Base-by-base conservation (phyloP, 2,797 vertebrate genomes). In the Ptychobarbus kaznakovi region DNA sequence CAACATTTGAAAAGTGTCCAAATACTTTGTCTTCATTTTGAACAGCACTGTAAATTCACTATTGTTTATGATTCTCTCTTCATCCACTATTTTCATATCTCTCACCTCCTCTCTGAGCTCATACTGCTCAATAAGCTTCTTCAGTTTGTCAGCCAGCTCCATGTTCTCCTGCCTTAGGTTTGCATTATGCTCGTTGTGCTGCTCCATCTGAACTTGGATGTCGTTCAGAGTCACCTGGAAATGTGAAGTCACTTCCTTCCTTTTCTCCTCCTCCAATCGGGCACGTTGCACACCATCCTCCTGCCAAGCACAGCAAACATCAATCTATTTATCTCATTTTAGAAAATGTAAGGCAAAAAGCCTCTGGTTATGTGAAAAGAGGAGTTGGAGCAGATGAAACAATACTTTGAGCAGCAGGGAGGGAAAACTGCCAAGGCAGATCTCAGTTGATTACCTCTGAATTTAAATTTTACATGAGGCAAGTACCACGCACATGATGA, bases 201-300 rank as follows among this genome's bases (percentile, higher is more conserved):
- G 98, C 89, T 99, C 98, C 97, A 99, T 99, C 94, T 99, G 98
- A 35, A 96, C 94, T 94, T 99, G 97, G 94, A 99, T 99, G 92
- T 99, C 97, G 0, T 98, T 97, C 89, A 99, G 95, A 0, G 98
- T 99, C 93, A 97, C 94, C 93, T 99, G 98, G 93, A 99, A 99
- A 90, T 99, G 98, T 0, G 98, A 97, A 0, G 98, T 99, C 92
- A 99, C 97, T 90, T 99, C 98, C 91, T 98, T 99, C 86, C 98
- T 92, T 88, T 99, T 99, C 93, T 99, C 98, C 88, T 99, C 98
- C 82, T 99, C 98, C 90, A 98, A 94, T 0, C 98, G 96, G 0
- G 98, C 97, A 0, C 98, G 95, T 89, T 99, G 97, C 81, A 98
- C 93, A 0, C 98, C 98, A 79, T 99, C 98, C 84, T 99, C 98